These are phyloP conservation scores for Acleris cristana DNA, from an alignment of 2,888 invertebrate genomes.

Conservation along the genomic window DNA sequence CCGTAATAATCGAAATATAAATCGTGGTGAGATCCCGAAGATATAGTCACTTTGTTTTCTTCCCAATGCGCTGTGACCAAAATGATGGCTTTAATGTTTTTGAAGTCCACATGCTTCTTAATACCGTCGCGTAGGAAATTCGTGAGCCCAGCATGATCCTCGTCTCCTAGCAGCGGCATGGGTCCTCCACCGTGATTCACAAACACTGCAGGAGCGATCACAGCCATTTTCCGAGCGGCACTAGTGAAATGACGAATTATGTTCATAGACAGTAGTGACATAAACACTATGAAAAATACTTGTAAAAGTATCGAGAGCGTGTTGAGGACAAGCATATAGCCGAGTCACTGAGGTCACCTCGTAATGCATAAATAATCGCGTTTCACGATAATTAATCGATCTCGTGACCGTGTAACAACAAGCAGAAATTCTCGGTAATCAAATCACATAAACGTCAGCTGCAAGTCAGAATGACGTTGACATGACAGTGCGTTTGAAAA, in stretches of 20 bases:
- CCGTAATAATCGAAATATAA: conserved; percentile 78
- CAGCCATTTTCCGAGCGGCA: conserved; percentile 63
- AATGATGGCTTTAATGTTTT: conserved; percentile 71
- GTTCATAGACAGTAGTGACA: conserved; percentile 76
- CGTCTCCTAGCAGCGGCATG: conserved; percentile 55
- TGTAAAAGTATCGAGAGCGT: conserved; percentile 70
- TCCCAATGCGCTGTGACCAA: conserved; percentile 79
- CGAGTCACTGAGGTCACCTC: conserved; percentile 20
- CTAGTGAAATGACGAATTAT: conserved; percentile 68
- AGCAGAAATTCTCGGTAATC: background rate
- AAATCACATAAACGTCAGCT: background rate
- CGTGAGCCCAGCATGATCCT: conserved; percentile 69
- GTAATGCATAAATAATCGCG: conserved; percentile 28
- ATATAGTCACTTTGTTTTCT: conserved; percentile 69
- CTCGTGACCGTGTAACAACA: conserved; percentile 18
- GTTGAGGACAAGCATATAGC: conserved; percentile 72
- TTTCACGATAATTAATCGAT: conserved; percentile 2
- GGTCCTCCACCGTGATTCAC: conserved; percentile 62
- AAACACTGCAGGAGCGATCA: conserved; percentile 61
- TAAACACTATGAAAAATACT: conserved; percentile 71
- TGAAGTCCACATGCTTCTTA: conserved; percentile 67
- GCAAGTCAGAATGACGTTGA: background rate
- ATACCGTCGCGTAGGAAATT: conserved; percentile 69
- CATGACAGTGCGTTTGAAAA: conserved; percentile 7
- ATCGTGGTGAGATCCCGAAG: conserved; percentile 69